phyloP scores from a whole-genome alignment of 2,797 vertebrate species.

The Spinibarbus caldwelli region DNA sequence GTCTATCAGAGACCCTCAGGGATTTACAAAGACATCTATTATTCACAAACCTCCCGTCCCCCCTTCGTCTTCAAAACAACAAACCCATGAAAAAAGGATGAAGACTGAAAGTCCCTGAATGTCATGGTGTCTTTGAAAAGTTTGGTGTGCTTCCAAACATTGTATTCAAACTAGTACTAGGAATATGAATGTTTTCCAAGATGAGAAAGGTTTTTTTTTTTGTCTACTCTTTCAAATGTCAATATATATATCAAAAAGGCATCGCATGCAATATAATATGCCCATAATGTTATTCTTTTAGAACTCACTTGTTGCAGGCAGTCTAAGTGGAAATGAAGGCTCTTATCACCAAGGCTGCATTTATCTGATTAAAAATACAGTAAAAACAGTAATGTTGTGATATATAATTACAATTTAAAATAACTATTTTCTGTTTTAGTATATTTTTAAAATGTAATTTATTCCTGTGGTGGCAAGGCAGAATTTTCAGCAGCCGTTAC shows the following conservation, averaged over 20 bases:
- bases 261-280: neutral
- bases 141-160: conserved; percentile 64
- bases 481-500: neutral
- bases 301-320: neutral
- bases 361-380: neutral
- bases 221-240: neutral
- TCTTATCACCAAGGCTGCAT: neutral
- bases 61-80: conserved; percentile 64
- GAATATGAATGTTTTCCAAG: conserved; percentile 62
- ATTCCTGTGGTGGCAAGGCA: neutral
- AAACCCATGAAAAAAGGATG: conserved; percentile 54
- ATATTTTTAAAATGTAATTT: neutral
- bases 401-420: neutral
- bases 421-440: neutral
- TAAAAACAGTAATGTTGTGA: neutral
- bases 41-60: conserved; percentile 73
- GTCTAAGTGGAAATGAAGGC: neutral
- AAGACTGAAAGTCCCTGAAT: conserved; percentile 52
- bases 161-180: conserved; percentile 56
- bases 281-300: neutral
- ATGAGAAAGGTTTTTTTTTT: conserved; percentile 47
- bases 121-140: conserved; percentile 63
- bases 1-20: conserved; percentile 67
- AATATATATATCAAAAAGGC: neutral
- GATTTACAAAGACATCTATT: conserved; percentile 75